Conservation (phyloP, 2,797 vertebrate species). For the Scolopax bukidnonensis region DNA sequence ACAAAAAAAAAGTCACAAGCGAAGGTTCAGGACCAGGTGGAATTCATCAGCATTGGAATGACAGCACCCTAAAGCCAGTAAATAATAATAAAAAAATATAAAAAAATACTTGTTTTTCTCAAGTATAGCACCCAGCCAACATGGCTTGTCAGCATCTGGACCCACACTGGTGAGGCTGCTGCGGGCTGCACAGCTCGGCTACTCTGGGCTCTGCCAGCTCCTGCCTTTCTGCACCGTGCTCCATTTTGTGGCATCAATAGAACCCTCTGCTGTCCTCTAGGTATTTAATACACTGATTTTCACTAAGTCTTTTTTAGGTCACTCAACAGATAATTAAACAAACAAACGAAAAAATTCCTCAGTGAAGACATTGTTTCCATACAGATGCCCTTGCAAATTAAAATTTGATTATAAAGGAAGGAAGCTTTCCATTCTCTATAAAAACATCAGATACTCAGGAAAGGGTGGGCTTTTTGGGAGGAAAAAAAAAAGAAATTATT, state of each 20-base stretch:
- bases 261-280: not conserved
- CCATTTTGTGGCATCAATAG: not conserved
- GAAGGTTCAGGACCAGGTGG: not conserved
- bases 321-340: not conserved
- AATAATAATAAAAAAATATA: not conserved
- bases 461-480: not conserved
- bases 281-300: not conserved
- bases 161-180: not conserved
- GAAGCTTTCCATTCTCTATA: not conserved
- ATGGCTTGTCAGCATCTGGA: not conserved
- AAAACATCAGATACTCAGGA: not conserved
- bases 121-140: not conserved
- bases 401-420: not conserved
- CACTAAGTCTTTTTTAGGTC: not conserved
- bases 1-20: not conserved
- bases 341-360: not conserved
- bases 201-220: not conserved
- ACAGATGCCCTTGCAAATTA: conserved; percentile 3
- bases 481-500: not conserved
- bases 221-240: not conserved
- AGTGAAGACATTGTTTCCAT: not conserved
- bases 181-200: not conserved
- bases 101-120: not conserved
- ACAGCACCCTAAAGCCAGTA: not conserved
- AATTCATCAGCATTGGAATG: not conserved